A percentile compares a stretch with the other conserved stretches of the same genome.
Conservation (phyloP, 2,113 vertebrate genomes). For the Eptesicus fuscus region DNA sequence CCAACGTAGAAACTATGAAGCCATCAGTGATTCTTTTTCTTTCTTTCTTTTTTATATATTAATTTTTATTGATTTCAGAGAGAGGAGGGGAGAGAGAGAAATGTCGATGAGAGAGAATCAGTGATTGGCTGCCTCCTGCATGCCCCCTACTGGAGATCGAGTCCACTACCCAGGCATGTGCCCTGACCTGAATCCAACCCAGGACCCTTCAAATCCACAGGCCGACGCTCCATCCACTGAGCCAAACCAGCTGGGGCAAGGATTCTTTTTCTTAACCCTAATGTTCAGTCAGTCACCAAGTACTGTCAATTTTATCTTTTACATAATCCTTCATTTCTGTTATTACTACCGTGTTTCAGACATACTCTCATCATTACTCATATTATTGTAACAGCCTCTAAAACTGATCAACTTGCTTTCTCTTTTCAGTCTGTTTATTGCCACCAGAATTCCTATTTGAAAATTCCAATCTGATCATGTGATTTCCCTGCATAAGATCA, state of each 20-base stretch:
- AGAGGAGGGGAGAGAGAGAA: too few relatives aligned
- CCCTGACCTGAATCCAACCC: too few relatives aligned
- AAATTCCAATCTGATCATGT: neutral
- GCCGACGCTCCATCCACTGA: too few relatives aligned
- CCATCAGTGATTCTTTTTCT: neutral
- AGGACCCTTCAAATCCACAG: too few relatives aligned
- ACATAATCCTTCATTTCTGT: neutral
- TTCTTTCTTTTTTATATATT: neutral
- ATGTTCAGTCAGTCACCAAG: neutral
- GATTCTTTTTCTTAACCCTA: neutral
- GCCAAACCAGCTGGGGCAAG: neutral
- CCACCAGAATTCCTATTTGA: conserved; percentile 19
- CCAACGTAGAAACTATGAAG: conserved; percentile 1
- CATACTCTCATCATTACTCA: neutral
- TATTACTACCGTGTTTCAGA: neutral
- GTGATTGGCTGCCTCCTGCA: too few relatives aligned
- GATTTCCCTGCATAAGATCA: neutral
- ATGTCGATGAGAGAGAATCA: too few relatives aligned
- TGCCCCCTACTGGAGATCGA: too few relatives aligned
- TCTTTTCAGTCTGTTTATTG: neutral
- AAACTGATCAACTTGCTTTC: neutral
- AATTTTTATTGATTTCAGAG: too few relatives aligned
- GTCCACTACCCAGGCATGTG: too few relatives aligned
- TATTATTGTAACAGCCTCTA: neutral
- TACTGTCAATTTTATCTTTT: conserved; percentile 16